These are phyloP conservation scores for Pseudoips prasinana DNA, from an alignment of 2,888 invertebrate genomes.

Conservation along the genomic window DNA sequence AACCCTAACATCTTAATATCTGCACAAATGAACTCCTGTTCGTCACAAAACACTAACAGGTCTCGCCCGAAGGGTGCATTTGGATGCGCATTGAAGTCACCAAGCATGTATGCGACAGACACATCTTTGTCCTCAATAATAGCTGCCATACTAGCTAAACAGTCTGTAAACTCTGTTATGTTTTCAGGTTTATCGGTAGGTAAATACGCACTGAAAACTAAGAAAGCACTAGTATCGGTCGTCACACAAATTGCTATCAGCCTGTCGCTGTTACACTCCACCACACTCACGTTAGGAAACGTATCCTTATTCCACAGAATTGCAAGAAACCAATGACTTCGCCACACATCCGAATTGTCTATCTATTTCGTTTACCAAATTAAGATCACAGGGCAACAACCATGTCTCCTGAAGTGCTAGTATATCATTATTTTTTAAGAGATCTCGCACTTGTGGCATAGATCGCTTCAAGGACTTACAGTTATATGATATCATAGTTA, in stretches of 20 bases:
- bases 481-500: too few relatives aligned
- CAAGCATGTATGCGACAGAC: background rate
- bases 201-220: slow-evolving; percentile 1
- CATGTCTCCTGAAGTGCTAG: slow-evolving; percentile 3
- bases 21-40: background rate
- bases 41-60: background rate
- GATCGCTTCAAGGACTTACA: background rate
- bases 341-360: background rate
- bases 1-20: background rate
- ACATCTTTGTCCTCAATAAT: background rate
- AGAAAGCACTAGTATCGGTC: background rate
- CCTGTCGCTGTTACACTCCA: background rate
- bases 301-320: slow-evolving; percentile 1
- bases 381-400: background rate
- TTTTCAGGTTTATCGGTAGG: background rate
- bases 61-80: background rate
- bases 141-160: background rate
- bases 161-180: background rate
- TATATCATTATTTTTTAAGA: background rate
- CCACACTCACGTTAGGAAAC: background rate
- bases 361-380: too few relatives aligned
- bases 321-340: too few relatives aligned
- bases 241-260: background rate
- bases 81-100: slow-evolving; percentile 2
- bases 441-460: background rate